phyloP scores from a whole-genome alignment of 2,888 invertebrate genomes.

The Machimus rusticus region DNA sequence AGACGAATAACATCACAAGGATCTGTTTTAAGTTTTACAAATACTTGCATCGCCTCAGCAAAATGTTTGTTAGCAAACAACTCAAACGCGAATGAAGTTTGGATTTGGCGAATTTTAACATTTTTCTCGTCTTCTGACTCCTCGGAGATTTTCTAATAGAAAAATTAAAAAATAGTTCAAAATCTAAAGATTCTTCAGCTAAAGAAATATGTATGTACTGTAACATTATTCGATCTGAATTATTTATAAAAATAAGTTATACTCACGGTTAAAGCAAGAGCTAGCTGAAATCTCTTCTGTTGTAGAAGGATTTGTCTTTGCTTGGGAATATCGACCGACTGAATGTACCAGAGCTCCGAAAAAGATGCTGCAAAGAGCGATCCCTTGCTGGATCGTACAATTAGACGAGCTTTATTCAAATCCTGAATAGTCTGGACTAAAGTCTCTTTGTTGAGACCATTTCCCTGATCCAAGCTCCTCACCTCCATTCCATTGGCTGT shows the following conservation, averaged over 20 bases:
- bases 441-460: slow-evolving; percentile 66
- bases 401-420: slow-evolving; percentile 75
- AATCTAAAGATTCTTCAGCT: neutral
- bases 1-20: slow-evolving; percentile 94
- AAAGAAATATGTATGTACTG: neutral
- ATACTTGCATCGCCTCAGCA: slow-evolving; percentile 89
- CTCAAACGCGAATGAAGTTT: slow-evolving; percentile 88
- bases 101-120: slow-evolving; percentile 85
- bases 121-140: slow-evolving; percentile 81
- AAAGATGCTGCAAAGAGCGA: slow-evolving; percentile 86
- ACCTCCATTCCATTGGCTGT: slow-evolving; percentile 84
- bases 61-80: slow-evolving; percentile 90
- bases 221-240: neutral
- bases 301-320: slow-evolving; percentile 86
- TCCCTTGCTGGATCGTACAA: slow-evolving; percentile 78
- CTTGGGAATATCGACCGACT: slow-evolving; percentile 78
- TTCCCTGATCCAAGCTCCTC: slow-evolving; percentile 79
- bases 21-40: slow-evolving; percentile 88
- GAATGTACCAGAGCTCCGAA: slow-evolving; percentile 89
- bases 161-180: neutral
- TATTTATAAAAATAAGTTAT: neutral
- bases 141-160: slow-evolving; percentile 78
- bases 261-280: slow-evolving; percentile 84
- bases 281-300: slow-evolving; percentile 93
- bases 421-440: slow-evolving; percentile 82